phyloP scores from a whole-genome alignment of 2,113 vertebrate species.

The Leucopsar rothschildi region DNA sequence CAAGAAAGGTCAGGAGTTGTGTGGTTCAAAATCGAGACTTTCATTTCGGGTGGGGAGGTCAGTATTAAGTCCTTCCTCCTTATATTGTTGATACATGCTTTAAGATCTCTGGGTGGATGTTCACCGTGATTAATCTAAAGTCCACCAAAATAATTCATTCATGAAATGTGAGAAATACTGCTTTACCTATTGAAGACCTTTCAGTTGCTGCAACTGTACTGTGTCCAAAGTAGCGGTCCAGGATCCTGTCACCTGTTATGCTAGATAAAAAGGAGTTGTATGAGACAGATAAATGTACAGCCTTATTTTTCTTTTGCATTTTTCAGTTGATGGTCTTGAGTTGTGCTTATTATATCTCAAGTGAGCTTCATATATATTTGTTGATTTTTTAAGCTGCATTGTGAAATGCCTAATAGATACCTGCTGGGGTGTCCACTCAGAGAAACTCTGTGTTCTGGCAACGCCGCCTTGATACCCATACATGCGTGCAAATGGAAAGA shows the following conservation, averaged over 20 bases:
- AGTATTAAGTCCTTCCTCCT: not conserved
- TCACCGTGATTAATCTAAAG: not conserved
- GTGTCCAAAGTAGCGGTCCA: not conserved
- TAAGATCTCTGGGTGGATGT: not conserved
- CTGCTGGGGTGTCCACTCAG: not conserved
- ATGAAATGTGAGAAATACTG: not conserved
- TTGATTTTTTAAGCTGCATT: not conserved
- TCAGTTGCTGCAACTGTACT: not conserved
- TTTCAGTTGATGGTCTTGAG: not conserved
- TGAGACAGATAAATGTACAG: not conserved
- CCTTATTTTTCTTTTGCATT: not conserved
- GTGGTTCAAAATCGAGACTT: not conserved
- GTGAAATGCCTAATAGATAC: not conserved
- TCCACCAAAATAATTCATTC: not conserved
- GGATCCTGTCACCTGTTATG: not conserved
- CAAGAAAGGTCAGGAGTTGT: not conserved
- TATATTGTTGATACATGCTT: not conserved
- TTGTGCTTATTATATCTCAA: not conserved
- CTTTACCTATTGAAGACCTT: not conserved
- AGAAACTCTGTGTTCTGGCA: not conserved
- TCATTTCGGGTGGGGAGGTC: not conserved
- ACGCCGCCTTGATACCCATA: accelerated
- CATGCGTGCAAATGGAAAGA: accelerated
- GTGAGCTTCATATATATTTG: not conserved
- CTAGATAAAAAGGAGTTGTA: not conserved